Conservation (phyloP, 1,140 invertebrate species). For the Drosophila pandora region DNA sequence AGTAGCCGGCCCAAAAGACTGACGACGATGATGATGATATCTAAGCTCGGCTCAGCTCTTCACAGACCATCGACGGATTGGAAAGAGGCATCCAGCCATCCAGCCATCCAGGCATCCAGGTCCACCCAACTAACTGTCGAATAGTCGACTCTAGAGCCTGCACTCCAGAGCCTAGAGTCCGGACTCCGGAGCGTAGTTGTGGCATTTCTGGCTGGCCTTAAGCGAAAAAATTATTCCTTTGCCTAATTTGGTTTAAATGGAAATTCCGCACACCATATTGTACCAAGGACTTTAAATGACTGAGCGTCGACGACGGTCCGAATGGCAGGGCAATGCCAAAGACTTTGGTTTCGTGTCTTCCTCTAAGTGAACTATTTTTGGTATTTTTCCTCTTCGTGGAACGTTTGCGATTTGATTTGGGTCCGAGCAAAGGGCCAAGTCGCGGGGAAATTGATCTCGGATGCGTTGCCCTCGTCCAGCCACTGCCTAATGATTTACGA, state of each 20-base stretch:
- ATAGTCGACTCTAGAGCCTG: neutral
- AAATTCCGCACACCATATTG: constrained; percentile 81
- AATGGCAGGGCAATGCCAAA: constrained; percentile 33
- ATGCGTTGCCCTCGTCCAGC: constrained; percentile 15
- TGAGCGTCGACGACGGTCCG: constrained; percentile 42
- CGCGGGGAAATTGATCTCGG: constrained; percentile 9
- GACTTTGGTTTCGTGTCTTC: constrained; percentile 43
- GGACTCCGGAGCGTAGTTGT: constrained; percentile 29
- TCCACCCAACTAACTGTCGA: constrained; percentile 2
- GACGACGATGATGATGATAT: constrained; percentile 65
- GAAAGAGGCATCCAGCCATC: neutral
- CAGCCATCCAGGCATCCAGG: constrained; percentile 13
- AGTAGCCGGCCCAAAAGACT: constrained; percentile 34
- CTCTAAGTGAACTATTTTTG: constrained; percentile 67
- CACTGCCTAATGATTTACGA: constrained; percentile 56
- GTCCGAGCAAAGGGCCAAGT: constrained; percentile 7
- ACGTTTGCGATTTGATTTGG: constrained; percentile 41
- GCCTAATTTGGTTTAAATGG: constrained; percentile 80
- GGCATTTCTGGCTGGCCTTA: constrained; percentile 51
- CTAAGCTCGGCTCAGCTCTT: constrained; percentile 43
- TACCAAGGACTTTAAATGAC: constrained; percentile 78
- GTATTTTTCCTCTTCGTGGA: constrained; percentile 54
- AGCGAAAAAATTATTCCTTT: constrained; percentile 74
- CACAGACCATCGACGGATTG: constrained; percentile 25
- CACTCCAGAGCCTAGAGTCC: neutral